Base-by-base conservation (phyloP, 2,797 vertebrate genomes). In the Paratrypauchen microcephalus region DNA sequence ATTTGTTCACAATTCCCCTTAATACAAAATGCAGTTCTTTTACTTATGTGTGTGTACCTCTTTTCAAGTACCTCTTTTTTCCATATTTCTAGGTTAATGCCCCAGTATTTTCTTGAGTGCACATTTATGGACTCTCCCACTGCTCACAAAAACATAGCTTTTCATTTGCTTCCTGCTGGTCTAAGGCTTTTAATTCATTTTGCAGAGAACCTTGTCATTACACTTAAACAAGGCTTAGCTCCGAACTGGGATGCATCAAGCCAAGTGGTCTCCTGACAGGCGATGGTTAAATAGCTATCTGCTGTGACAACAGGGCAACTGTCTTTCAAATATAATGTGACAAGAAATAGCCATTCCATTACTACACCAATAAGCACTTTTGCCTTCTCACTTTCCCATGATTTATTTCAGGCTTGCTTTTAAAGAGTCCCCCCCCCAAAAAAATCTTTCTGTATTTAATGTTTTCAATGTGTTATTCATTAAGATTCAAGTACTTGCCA, bases 201-300 rank as follows among this genome's bases (percentile, higher is more conserved):
- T 52, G 23, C 47, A 67, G 41, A 59, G 45, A 28, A 62, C 45
- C 50, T 60, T 64, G 50, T 68, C 63, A 54, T 74, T 70, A 18
- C 1, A 26, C 19, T 48, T 65, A 36, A 75, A 54, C 54, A 70
- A 45, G 9, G 50, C 56, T 60, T 67, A 21, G 66, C 39, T 52
- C 56, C 54, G 19, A 16, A 72, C 39, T 28, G 41, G 4, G 28
- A 28, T 30, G 18, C 61, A 61, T 72, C 57, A 76, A 72, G 56
- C 68, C 55, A 73, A 79, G 65, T 67, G 58, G 57, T 65, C 24
- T 76, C 39, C 32, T 72, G 68, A 69, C 59, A 18, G 71, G 16
- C 11, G 18, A 55, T 47, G 41, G 66, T 61, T 72, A 58, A 45
- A 67, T 45, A 75, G 55, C 45, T 36, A 24, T 32, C 68, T 72